Base-by-base conservation (phyloP, 1,140 invertebrate species). In the Drosophila equinoxialis region DNA sequence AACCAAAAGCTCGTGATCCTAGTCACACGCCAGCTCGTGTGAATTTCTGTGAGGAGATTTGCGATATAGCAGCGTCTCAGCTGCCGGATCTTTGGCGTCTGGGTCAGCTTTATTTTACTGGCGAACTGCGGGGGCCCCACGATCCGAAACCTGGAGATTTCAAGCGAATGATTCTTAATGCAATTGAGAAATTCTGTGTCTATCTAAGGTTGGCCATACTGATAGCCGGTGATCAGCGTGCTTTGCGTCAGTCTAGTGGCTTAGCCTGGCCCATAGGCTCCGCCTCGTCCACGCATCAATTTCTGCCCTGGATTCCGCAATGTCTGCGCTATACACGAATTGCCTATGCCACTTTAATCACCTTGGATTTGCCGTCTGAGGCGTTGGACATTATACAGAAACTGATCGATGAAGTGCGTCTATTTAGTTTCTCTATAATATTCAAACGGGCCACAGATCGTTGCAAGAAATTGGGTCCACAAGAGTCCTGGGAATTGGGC, bases 401-500 rank as follows among this genome's bases (percentile, higher is more conserved):
- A 64, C 94, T 99, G 14, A 95, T 98, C 65, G 96, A 98, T 92
- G 96, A 98, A 92, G 94, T 98, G 78, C 94, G 98, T 75, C 94
- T 97, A 54, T 95, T 98, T 91, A 97, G 97, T 78, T 96, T 99
- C 93, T 95, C 95, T 17, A 95, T 95, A 55, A 94, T 98, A 66
- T 96, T 99, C 60, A 96, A 96, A 90, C 96, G 98, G 90, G 95
- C 97, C 4, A 94, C 94, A 1, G 95, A 96, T 81, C 96, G 97
- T 79, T 95, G 98, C 35, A 95, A 95, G 79, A 94, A 94, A n/a
- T 93, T 99, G 2, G 93, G 95, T 58, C 94, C 94, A 45, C 95
- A 96, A 80, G 98, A 99, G 93, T 96, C 94, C 0, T 99, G 98
- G 98, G 94, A 95, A 77, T 95, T 98, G 61, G 96, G 97, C 74